phyloP scores from a whole-genome alignment of 2,888 invertebrate genomes.

The Andrena minutula region DNA sequence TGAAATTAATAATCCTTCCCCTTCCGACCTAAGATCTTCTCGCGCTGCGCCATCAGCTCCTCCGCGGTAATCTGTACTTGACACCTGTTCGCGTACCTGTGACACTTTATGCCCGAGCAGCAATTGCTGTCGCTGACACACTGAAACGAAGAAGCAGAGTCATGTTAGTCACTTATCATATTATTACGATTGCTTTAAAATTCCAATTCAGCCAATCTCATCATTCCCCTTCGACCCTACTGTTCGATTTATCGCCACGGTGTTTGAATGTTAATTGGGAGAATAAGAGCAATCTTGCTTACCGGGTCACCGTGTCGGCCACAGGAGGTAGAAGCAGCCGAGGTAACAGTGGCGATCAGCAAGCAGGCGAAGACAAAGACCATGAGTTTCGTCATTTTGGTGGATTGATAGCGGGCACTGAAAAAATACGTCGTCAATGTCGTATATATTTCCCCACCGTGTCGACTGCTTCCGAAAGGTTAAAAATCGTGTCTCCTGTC shows the following conservation, averaged over 20 bases:
- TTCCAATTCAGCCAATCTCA: constrained; percentile 22
- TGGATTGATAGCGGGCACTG: not conserved
- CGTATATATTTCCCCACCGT: not conserved
- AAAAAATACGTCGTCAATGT: not conserved
- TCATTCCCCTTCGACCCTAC: too few species aligned
- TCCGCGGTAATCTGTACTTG: constrained; percentile 80
- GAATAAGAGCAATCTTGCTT: constrained; percentile 65
- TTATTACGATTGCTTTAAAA: constrained; percentile 29
- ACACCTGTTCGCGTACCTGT: constrained; percentile 78
- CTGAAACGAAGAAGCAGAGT: constrained; percentile 54
- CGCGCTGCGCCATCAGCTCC: constrained; percentile 76
- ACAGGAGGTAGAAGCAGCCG: constrained; percentile 69
- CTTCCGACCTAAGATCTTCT: constrained; percentile 76
- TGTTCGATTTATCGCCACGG: too few species aligned
- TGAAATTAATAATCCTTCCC: constrained; percentile 69
- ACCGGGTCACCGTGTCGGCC: constrained; percentile 79
- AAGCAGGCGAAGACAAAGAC: constrained; percentile 71
- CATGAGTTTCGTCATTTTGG: constrained; percentile 73
- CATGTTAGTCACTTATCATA: constrained; percentile 9
- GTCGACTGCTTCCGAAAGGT: too few species aligned
- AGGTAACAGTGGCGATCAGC: constrained; percentile 71
- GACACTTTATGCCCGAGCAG: constrained; percentile 71
- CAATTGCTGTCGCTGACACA: constrained; percentile 71
- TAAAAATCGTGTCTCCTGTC: too few species aligned
- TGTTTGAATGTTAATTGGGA: too few species aligned